Base-by-base conservation (phyloP, 2,797 vertebrate species). In the Chaetodon trifasciatus region DNA sequence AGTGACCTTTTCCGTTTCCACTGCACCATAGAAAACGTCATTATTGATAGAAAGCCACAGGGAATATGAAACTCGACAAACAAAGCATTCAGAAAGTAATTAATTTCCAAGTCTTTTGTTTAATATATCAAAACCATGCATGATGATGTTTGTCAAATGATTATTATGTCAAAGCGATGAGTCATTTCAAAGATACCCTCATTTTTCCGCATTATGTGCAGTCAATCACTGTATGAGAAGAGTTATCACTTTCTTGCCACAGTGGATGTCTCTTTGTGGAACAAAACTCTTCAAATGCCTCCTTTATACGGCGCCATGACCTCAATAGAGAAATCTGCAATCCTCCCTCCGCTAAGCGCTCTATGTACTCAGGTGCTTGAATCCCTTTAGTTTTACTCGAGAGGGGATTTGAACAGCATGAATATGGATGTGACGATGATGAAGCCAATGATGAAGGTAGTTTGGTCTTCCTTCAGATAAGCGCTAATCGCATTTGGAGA, bases 391-490 rank as follows among this genome's bases (percentile, higher is more conserved):
- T 92, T 91, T 92, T 85, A 86, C 91, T 84, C 87, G 81, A 69
- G 83, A 86, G 88, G 89, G 92, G 92, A 91, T 92, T 93, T 92
- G 64, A 90, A 79, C 69, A 5, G 70, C 89, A 93, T 93, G 92
- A 93, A 94, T 94, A 94, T 94, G 91, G 87, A 94, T 93, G 88
- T 81, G 91, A 88, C 39, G 85, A 88, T 91, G 90, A 91, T 90
- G 91, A 90, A 92, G 87, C 46, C 19, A 56, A 83, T 89, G 92
- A 91, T 90, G 92, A 91, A 89, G 87, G 92, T 91, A 91, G 90
- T 91, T 90, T 89, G 91, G 91, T 93, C 88, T 88, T 90, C 76
- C 70, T 90, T 89, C 85, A 93, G 92, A 94, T 94, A 94, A 95
- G 90, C 78, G 12, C 61, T 94, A 94, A 94, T 94, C 93, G 83